Conservation (phyloP, 1,140 invertebrate genomes). For the Wasmannia auropunctata region DNA sequence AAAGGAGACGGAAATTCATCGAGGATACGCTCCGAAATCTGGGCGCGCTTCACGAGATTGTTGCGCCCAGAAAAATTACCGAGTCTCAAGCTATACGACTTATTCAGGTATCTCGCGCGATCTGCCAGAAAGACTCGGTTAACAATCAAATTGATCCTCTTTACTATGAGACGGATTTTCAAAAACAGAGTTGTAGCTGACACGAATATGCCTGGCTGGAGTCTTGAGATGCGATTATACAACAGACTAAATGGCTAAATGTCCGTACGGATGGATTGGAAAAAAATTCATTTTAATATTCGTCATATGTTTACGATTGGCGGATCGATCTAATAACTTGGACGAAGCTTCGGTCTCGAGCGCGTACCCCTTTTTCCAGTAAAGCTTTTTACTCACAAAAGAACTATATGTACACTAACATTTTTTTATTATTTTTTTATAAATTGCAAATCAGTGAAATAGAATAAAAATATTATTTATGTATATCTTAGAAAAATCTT, state of each 20-base stretch:
- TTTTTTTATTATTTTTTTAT: background rate
- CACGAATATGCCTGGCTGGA: too few species aligned
- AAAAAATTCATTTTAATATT: background rate
- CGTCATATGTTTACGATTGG: too few species aligned
- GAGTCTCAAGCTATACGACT: slow-evolving; percentile 94
- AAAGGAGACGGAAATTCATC: slow-evolving; percentile 87
- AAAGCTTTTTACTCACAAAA: too few species aligned
- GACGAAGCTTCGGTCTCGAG: background rate
- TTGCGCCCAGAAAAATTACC: slow-evolving; percentile 87
- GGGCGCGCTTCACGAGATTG: slow-evolving; percentile 88
- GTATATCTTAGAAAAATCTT: background rate
- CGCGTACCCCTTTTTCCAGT: background rate
- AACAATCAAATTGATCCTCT: background rate
- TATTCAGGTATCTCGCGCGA: slow-evolving; percentile 87
- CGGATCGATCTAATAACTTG: background rate
- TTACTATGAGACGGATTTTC: background rate
- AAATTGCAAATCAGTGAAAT: background rate
- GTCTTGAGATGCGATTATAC: too few species aligned
- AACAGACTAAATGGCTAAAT: too few species aligned
- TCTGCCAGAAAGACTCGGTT: background rate
- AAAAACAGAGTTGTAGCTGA: background rate
- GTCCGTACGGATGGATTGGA: too few species aligned
- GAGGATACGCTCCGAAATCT: slow-evolving; percentile 88
- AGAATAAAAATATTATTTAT: background rate
- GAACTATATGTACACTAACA: too few species aligned